Evolutionary conservation across 2,113 vertebrate genomes (phyloP).

Genomic region (Saguinus imperator): DNA sequence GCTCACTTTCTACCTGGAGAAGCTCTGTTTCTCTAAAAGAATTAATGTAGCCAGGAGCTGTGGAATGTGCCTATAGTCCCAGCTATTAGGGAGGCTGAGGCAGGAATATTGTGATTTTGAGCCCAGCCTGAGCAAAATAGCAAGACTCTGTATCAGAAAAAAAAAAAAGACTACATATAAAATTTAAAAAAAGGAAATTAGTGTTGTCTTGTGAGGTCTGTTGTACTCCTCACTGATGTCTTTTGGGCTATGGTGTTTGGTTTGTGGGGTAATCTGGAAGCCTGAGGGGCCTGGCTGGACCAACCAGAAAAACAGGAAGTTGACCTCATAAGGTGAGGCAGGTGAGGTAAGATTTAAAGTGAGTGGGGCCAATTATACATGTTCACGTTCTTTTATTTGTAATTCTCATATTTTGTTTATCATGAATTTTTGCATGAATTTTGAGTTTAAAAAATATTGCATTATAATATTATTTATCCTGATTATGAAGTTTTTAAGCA

Average conservation of each 20-base stretch:
- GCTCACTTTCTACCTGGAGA: background rate
- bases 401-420: background rate
- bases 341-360: background rate
- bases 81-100: background rate
- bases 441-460: background rate
- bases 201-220: background rate
- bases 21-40: background rate
- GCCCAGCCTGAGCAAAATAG: background rate
- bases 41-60: background rate
- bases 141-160: background rate
- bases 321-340: background rate
- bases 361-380: background rate
- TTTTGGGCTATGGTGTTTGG: background rate
- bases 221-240: background rate
- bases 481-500: background rate
- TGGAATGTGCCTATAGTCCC: background rate
- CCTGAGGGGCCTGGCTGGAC: background rate
- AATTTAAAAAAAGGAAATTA: too few species aligned
- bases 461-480: background rate
- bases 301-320: background rate
- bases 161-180: too few species aligned
- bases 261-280: background rate
- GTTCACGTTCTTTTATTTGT: background rate
- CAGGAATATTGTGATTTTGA: background rate
- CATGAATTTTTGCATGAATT: background rate